Evolutionary conservation across 1,140 invertebrate species (phyloP), one percentile per base, ranked within the genome.

Genomic region (Zaprionus africanus): DNA sequence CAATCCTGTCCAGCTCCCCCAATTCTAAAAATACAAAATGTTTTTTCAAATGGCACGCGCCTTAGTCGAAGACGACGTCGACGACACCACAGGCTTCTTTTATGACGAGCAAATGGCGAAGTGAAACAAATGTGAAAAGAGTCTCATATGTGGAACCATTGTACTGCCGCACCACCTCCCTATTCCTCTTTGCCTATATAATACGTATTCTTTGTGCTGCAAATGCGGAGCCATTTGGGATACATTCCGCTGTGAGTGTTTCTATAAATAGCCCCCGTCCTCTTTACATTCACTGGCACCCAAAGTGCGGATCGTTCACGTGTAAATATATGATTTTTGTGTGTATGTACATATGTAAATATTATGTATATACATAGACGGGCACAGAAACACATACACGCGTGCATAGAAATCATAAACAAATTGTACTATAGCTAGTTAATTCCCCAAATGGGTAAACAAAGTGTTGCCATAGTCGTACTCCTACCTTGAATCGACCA

Each of bases 401-500:
- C 17, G 65, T 41, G 57, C 12, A 68, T 28, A 61, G 9, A 19
- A 58, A 31, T 60, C 56, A 80, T 66, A 74, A 86, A 82, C 71
- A 86, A 75, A 78, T 68, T 49, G 57, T 66, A 38, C n/a, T 51
- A 69, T 77, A 64, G 72, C 73, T 82, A 80, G 80, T 83, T 83
- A 83, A 83, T 87, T 63, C 70, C 68, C 68, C 43, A 70, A 81
- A 73, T 75, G 63, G 66, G 34, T 85, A 82, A 85, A 85, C 81
- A 88, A 85, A 63, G 46, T 62, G 56, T 57, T 70, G 38, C 31
- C 56, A 34, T 65, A 59, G 38, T 28, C 62, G 31, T 24, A 3
- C 51, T 61, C 74, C 68, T 93, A 94, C 94, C 94, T 93, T 95
- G 96, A 90, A 96, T 94, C 13, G 93, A 94, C 96, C 97, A 97